These are phyloP conservation scores for Eulimnadia texana DNA, from an alignment of 1,140 invertebrate species.

Conservation along the genomic window DNA sequence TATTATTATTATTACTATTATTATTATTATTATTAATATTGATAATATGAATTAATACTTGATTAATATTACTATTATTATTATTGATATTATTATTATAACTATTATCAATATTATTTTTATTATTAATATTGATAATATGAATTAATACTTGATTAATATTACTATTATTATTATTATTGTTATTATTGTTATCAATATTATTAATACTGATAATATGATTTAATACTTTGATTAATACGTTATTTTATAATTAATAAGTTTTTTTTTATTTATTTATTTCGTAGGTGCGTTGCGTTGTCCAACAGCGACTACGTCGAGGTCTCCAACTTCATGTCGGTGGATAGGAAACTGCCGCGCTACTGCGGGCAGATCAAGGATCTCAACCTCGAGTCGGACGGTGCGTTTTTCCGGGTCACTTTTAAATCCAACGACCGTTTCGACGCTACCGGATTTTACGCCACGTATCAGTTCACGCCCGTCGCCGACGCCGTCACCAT, in stretches of 20 bases:
- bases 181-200: too few species aligned
- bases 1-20: too few species aligned
- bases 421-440: slow-evolving; percentile 85
- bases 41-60: too few species aligned
- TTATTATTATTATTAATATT: too few species aligned
- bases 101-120: too few species aligned
- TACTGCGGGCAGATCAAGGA: slow-evolving; percentile 70
- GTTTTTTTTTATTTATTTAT: neutral
- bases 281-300: slow-evolving; percentile 58
- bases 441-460: slow-evolving; percentile 85
- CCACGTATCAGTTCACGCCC: slow-evolving; percentile 61
- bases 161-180: too few species aligned
- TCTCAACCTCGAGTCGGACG: slow-evolving; percentile 70
- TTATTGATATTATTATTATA: too few species aligned
- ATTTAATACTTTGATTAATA: too few species aligned
- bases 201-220: too few species aligned
- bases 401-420: slow-evolving; percentile 83
- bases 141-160: too few species aligned
- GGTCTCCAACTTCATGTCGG: slow-evolving; percentile 67
- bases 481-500: slow-evolving; percentile 15
- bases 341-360: slow-evolving; percentile 67
- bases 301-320: slow-evolving; percentile 86
- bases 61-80: too few species aligned
- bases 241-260: neutral
- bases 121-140: too few species aligned